Evolutionary conservation across 2,888 invertebrate species (phyloP).

Genomic region (Agrotis exclamationis): DNA sequence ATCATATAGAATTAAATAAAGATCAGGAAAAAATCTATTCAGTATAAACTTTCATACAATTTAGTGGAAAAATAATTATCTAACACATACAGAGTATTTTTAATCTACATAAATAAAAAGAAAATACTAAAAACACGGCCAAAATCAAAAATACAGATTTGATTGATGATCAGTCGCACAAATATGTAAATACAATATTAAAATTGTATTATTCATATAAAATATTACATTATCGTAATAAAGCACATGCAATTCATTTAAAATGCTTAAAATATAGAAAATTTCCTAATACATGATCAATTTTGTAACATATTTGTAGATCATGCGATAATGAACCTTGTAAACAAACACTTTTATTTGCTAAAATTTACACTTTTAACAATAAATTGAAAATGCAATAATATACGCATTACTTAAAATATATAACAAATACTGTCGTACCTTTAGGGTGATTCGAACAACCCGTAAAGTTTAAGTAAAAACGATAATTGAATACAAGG

Average conservation of each 20-base stretch:
- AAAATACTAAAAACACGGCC: neutral
- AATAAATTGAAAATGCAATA: neutral
- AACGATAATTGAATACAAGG: neutral
- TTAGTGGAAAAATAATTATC: neutral
- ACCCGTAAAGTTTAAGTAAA: slow-evolving; percentile 1
- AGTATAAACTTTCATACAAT: neutral
- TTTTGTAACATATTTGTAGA: slow-evolving; percentile 37
- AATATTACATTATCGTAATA: slow-evolving; percentile 24
- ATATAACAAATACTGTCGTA: neutral
- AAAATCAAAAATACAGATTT: neutral
- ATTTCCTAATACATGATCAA: slow-evolving; percentile 8
- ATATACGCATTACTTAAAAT: neutral
- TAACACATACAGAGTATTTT: neutral
- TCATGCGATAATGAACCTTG: slow-evolving; percentile 5
- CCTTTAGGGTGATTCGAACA: slow-evolving; percentile 13
- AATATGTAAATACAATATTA: slow-evolving; percentile 24
- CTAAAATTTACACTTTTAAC: neutral
- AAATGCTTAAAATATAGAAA: neutral
- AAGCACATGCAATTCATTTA: slow-evolving; percentile 25
- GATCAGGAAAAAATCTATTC: neutral
- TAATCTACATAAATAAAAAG: neutral
- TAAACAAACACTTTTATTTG: neutral
- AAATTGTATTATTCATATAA: slow-evolving; percentile 54
- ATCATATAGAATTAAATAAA: neutral
- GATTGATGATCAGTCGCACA: neutral